phyloP scores from a whole-genome alignment of 37 sponge, comb jelly and placozoan genomes.

The Agelas oroides region DNA sequence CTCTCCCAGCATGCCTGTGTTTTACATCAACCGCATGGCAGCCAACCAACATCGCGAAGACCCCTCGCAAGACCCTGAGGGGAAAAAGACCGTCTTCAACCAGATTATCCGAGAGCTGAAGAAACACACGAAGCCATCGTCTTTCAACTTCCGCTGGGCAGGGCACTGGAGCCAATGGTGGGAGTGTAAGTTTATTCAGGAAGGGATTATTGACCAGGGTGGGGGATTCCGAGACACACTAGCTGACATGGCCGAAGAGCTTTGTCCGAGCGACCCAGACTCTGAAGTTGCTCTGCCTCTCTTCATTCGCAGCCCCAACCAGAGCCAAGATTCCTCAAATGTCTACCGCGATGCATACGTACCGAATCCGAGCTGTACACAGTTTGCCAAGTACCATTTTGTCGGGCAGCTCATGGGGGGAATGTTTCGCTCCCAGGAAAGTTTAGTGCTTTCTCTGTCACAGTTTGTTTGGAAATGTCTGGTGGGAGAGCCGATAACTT shows the following conservation, averaged over 20 bases:
- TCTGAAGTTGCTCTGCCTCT: conserved; percentile 75
- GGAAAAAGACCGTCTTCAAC: conserved; percentile 77
- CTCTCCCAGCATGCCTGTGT: conserved; percentile 47
- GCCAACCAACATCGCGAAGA: conserved; percentile 79
- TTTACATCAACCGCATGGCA: conserved; percentile 82
- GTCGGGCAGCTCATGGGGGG: conserved; percentile 94
- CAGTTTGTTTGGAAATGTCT: conserved; percentile 95
- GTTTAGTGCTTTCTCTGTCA: conserved; percentile 83
- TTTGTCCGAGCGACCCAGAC: conserved; percentile 77
- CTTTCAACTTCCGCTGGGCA: conserved; percentile 81
- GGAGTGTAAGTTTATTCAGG: conserved; percentile 90
- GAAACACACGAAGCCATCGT: conserved; percentile 60
- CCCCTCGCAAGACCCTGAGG: conserved; percentile 73
- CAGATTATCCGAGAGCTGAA: conserved; percentile 73
- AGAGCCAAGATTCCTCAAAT: conserved; percentile 90
- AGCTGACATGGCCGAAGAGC: conserved; percentile 88
- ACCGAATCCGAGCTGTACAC: conserved; percentile 85
- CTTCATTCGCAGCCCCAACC: conserved; percentile 92
- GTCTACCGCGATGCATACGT: conserved; percentile 85
- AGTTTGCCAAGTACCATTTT: conserved; percentile 63
- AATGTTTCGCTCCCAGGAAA: conserved; percentile 81
- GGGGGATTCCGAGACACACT: conserved; percentile 94
- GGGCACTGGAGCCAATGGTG: conserved; percentile 89
- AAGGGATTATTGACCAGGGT: conserved; percentile 96
- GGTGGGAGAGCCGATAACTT: conserved; percentile 83